Percentiles rank a stretch among this genome's conserved stretches.
Evolutionary conservation across 2,797 vertebrate genomes (phyloP).

Genomic region (Cheirogaleus major): DNA sequence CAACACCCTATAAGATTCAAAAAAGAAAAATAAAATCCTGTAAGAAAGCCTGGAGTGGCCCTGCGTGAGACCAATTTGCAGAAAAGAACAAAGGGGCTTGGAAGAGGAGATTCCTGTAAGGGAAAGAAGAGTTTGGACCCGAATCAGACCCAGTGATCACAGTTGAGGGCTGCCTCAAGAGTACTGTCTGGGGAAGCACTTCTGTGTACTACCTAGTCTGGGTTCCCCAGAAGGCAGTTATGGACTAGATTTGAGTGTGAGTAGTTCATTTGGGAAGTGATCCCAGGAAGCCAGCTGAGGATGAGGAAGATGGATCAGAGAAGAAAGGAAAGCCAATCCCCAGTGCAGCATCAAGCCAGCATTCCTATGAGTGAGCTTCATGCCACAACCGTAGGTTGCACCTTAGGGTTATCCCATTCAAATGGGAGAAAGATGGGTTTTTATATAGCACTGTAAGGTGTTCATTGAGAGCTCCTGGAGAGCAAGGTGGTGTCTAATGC

Average conservation of each 20-base stretch:
- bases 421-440: background rate
- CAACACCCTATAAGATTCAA: background rate
- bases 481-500: background rate
- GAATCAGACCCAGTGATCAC: background rate
- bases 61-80: background rate
- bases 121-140: background rate
- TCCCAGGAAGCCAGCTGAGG: background rate
- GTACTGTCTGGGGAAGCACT: no score
- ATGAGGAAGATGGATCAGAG: background rate
- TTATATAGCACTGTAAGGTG: background rate
- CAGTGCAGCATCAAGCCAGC: background rate
- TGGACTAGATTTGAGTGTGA: background rate
- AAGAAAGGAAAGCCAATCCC: background rate
- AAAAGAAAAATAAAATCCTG: background rate
- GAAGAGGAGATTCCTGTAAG: background rate
- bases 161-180: background rate
- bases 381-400: rapidly evolving
- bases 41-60: background rate
- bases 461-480: background rate
- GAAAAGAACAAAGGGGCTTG: background rate
- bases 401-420: background rate
- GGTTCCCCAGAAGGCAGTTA: background rate
- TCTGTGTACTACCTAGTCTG: background rate
- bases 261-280: background rate
- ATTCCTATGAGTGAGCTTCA: background rate